Conservation (phyloP, 1,140 invertebrate species). For the Drosophila saltans region DNA sequence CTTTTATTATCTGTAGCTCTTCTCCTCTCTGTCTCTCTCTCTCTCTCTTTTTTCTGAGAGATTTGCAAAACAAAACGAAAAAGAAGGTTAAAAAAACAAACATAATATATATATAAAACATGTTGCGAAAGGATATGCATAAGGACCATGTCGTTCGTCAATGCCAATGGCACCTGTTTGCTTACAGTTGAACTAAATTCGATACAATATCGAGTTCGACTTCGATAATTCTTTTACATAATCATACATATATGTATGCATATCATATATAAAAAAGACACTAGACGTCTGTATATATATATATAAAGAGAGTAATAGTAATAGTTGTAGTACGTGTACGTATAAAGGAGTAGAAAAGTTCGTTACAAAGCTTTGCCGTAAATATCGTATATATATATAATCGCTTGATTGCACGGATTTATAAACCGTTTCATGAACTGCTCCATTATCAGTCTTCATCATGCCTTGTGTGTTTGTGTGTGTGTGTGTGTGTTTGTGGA, state of each 20-base stretch:
- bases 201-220: slow-evolving; percentile 32
- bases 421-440: slow-evolving; percentile 51
- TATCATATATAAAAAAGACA: slow-evolving; percentile 36
- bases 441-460: slow-evolving; percentile 68
- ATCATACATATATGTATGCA: slow-evolving; percentile 31
- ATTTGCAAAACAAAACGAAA: slow-evolving; percentile 34
- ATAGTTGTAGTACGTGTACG: not conserved
- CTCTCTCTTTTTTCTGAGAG: slow-evolving; percentile 38
- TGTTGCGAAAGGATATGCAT: slow-evolving; percentile 69
- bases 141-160: slow-evolving; percentile 47
- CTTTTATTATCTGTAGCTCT: slow-evolving; percentile 3
- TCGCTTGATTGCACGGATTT: slow-evolving; percentile 36
- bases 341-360: slow-evolving; percentile 43
- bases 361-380: slow-evolving; percentile 61
- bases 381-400: slow-evolving; percentile 18
- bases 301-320: slow-evolving; percentile 37
- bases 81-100: not conserved
- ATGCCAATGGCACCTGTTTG: slow-evolving; percentile 69
- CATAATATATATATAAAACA: slow-evolving; percentile 5
- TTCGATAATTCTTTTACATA: slow-evolving; percentile 14
- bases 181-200: slow-evolving; percentile 79
- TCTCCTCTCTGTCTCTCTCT: slow-evolving; percentile 21
- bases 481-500: slow-evolving; percentile 34
- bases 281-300: slow-evolving; percentile 34
- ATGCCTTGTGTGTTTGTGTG: slow-evolving; percentile 50